Percentiles rank a stretch among this genome's conserved stretches.
These are phyloP conservation scores for Polypedilum pembai DNA, from an alignment of 1,140 invertebrate genomes.

Conservation along the genomic window DNA sequence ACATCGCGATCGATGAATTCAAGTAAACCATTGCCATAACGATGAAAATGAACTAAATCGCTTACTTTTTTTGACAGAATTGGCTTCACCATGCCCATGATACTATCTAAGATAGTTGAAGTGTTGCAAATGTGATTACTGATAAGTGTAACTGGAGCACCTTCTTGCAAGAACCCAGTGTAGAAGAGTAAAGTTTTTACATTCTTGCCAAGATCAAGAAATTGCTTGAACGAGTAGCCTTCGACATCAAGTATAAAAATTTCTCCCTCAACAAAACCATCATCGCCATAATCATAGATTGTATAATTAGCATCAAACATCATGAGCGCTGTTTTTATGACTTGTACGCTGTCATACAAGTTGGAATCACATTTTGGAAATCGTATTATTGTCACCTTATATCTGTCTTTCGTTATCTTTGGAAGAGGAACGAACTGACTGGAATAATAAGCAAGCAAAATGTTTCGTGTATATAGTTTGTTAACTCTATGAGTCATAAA, in stretches of 20 bases:
- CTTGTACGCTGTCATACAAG: neutral
- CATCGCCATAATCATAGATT: neutral
- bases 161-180: neutral
- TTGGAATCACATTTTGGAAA: neutral
- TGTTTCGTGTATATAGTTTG: neutral
- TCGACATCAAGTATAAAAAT: constrained; percentile 10
- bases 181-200: neutral
- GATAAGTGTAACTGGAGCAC: neutral
- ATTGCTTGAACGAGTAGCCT: neutral
- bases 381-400: neutral
- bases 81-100: neutral
- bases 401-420: constrained; percentile 19
- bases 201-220: neutral
- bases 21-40: neutral
- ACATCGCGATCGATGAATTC: neutral
- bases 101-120: neutral
- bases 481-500: too few relatives aligned
- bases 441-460: neutral
- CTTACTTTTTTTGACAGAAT: constrained; percentile 6
- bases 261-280: constrained; percentile 24
- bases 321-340: neutral
- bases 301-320: neutral
- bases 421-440: constrained; percentile 3
- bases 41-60: neutral
- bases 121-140: neutral